phyloP scores from a whole-genome alignment of 2,888 invertebrate genomes.

The Carabus problematicus region DNA sequence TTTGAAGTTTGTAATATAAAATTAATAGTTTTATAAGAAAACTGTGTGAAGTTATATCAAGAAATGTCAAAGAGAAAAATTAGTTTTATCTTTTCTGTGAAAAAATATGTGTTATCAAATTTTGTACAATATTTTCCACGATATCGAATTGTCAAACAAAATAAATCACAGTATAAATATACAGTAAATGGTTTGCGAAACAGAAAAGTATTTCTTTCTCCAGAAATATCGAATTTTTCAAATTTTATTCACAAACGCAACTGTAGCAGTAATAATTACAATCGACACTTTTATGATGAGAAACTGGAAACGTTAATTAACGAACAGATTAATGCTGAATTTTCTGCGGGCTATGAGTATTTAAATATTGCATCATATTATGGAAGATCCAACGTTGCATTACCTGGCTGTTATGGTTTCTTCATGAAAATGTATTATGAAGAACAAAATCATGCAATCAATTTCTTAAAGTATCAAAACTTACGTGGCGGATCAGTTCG shows the following conservation, averaged over 20 bases:
- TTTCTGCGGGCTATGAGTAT: constrained; percentile 68
- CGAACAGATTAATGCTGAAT: constrained; percentile 65
- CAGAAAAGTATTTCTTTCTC: neutral
- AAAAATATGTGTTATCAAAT: too few species aligned
- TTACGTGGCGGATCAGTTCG: constrained; percentile 60
- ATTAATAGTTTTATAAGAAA: too few species aligned
- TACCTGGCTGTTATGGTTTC: constrained; percentile 59
- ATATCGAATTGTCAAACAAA: neutral
- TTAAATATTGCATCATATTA: constrained; percentile 67
- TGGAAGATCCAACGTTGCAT: constrained; percentile 59
- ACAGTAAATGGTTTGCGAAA: neutral
- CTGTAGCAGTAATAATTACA: constrained; percentile 4
- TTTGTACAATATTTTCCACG: neutral
- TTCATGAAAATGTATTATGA: constrained; percentile 62
- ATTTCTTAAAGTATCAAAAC: constrained; percentile 60
- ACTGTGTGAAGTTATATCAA: too few species aligned
- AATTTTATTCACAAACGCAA: too few species aligned
- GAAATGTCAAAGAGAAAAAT: too few species aligned
- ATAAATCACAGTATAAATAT: neutral
- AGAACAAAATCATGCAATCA: constrained; percentile 60
- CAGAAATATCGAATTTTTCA: too few species aligned
- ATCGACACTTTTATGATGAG: constrained; percentile 54
- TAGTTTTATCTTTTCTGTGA: too few species aligned
- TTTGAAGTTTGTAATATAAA: too few species aligned
- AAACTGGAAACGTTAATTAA: constrained; percentile 64